phyloP scores from a whole-genome alignment of 2,888 invertebrate species.

The Zele albiditarsus region DNA sequence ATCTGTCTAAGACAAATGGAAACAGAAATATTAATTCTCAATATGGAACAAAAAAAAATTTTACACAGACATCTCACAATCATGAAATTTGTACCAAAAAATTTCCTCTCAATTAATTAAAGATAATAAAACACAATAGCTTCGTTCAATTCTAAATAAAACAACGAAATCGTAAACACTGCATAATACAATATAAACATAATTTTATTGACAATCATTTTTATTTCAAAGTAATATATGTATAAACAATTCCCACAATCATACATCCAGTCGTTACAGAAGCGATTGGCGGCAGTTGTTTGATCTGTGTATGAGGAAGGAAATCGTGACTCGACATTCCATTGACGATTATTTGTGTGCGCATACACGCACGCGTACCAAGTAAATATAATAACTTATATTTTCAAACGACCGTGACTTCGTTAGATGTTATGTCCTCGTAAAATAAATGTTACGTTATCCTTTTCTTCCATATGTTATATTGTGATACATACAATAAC shows the following conservation, averaged over 20 bases:
- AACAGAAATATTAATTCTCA: too few species aligned
- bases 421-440: constrained; percentile 18
- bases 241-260: neutral
- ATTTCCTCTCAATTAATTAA: too few species aligned
- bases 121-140: too few species aligned
- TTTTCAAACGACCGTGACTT: constrained; percentile 7
- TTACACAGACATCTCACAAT: too few species aligned
- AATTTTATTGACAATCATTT: neutral
- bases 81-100: too few species aligned
- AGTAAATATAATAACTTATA: neutral
- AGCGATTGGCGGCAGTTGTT: constrained; percentile 10
- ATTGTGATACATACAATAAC: neutral
- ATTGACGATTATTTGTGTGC: neutral
- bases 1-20: too few species aligned
- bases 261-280: neutral
- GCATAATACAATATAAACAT: neutral
- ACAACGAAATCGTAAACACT: neutral
- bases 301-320: constrained; percentile 3
- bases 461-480: neutral
- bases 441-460: constrained; percentile 14
- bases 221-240: neutral
- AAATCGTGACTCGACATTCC: constrained; percentile 21
- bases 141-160: neutral
- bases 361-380: neutral
- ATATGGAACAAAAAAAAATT: too few species aligned